Conservation (phyloP, 2,888 invertebrate species). For the Nebria salina region DNA sequence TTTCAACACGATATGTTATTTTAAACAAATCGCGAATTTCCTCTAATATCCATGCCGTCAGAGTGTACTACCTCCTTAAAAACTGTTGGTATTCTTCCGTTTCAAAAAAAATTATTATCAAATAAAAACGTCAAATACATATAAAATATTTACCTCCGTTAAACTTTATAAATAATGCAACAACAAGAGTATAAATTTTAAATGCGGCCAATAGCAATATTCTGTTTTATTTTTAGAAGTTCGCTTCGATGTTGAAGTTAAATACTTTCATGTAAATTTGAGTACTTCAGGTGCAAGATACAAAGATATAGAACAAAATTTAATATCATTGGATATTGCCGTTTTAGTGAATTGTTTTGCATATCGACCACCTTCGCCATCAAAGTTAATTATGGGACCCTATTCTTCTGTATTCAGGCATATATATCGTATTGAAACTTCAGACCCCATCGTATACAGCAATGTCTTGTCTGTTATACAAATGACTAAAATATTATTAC, state of each 20-base stretch:
- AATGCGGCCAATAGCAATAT: background rate
- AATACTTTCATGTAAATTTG: background rate
- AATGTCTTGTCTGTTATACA: constrained; percentile 83
- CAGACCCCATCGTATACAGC: constrained; percentile 70
- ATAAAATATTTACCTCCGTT: too few species aligned
- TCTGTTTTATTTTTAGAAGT: background rate
- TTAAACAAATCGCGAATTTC: too few species aligned
- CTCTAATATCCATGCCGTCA: too few species aligned
- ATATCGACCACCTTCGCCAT: background rate
- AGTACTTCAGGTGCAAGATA: background rate
- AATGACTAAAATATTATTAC: constrained; percentile 86
- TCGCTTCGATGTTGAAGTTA: background rate
- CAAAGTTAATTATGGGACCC: background rate
- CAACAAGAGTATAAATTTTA: background rate
- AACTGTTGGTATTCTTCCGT: too few species aligned
- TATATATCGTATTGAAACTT: background rate
- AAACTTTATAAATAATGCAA: too few species aligned
- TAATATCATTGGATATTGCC: background rate
- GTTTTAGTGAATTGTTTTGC: background rate
- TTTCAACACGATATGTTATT: too few species aligned
- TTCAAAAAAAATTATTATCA: too few species aligned
- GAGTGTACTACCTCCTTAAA: too few species aligned
- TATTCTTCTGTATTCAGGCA: background rate
- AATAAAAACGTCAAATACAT: too few species aligned
- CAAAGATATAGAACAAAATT: background rate